A percentile compares a stretch with the other conserved stretches of the same genome.
phyloP scores from a whole-genome alignment of 2,113 vertebrate genomes.

The Choloepus hoffmanni region DNA sequence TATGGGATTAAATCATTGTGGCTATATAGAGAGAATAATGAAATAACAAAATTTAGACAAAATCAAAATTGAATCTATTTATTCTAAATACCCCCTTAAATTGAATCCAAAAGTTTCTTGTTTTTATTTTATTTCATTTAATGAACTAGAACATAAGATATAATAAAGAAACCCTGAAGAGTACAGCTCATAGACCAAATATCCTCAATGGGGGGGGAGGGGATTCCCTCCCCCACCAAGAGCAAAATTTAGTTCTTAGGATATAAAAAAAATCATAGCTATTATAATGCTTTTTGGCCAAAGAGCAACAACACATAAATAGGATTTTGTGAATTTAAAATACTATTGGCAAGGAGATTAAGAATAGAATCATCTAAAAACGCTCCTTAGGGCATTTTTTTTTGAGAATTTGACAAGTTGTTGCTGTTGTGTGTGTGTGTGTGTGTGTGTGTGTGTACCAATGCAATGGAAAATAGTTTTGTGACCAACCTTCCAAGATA shows the following conservation, averaged over 20 bases:
- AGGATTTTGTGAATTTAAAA: neutral
- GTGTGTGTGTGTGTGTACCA: neutral
- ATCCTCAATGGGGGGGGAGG: neutral
- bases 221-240: accelerated
- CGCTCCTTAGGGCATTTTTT: neutral
- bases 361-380: neutral
- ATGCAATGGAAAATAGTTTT: neutral
- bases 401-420: neutral
- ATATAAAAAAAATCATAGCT: neutral
- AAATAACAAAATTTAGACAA: neutral
- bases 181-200: neutral
- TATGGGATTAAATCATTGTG: neutral
- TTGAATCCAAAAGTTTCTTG: neutral
- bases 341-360: neutral
- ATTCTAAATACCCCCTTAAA: neutral
- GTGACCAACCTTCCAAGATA: neutral
- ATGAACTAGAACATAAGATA: constrained; percentile 8
- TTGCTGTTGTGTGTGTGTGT: too few species aligned
- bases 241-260: neutral
- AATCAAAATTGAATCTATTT: neutral
- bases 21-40: neutral
- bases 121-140: neutral
- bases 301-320: neutral
- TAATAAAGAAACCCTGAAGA: neutral
- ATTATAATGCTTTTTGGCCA: neutral